phyloP scores from a whole-genome alignment of 2,113 vertebrate genomes.

The Globicephala melas region DNA sequence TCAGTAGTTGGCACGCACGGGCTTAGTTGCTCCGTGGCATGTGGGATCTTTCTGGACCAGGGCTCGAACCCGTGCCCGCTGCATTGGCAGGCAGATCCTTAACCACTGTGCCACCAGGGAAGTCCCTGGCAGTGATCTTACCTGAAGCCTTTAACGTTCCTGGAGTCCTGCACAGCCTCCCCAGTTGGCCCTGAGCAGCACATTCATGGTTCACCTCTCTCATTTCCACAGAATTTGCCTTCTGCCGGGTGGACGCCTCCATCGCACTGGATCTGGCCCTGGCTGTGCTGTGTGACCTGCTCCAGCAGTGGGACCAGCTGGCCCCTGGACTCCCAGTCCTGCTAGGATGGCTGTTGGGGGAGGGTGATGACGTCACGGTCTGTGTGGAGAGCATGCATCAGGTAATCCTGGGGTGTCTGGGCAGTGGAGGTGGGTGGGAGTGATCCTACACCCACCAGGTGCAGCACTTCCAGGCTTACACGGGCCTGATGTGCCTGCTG shows the following conservation, averaged over 20 bases:
- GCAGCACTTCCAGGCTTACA: not conserved
- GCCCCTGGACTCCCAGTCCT: slow-evolving; percentile 80
- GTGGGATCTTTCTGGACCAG: no score
- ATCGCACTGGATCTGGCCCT: slow-evolving; percentile 88
- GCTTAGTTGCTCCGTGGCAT: no score
- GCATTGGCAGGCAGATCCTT: no score
- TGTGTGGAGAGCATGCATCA: slow-evolving; percentile 38
- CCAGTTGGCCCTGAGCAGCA: not conserved
- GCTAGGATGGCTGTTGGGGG: slow-evolving; percentile 90
- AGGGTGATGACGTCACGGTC: slow-evolving; percentile 53
- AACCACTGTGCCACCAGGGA: no score
- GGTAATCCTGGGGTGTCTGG: slow-evolving; percentile 71
- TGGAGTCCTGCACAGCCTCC: not conserved
- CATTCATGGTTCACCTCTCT: not conserved
- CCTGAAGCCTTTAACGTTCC: not conserved
- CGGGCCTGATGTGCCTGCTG: not conserved
- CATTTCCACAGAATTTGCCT: slow-evolving; percentile 81
- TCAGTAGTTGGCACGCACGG: no score
- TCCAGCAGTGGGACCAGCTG: slow-evolving; percentile 85
- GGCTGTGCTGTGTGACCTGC: slow-evolving; percentile 86
- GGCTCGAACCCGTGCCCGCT: no score
- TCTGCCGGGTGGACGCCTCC: slow-evolving; percentile 86
- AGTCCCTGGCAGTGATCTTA: not conserved
- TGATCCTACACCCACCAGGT: not conserved
- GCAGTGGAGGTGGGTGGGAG: not conserved